Evolutionary conservation across 1,140 invertebrate species (phyloP), one percentile per base, ranked within the genome.

Genomic region (Drosophila pseudoananassae): DNA sequence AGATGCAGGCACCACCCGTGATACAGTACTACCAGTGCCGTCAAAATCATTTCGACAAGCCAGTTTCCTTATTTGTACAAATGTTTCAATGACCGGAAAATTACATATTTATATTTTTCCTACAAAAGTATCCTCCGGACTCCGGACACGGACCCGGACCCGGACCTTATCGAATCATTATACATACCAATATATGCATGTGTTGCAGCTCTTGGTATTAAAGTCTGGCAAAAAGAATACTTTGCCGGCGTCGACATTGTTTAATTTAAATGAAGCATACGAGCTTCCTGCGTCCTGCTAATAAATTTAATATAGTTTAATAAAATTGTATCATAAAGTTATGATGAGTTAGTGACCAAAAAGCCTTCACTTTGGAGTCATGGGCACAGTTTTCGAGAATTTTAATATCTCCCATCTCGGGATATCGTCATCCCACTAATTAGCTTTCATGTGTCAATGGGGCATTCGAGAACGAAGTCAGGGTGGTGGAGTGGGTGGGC

Each of bases 81-180:
- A 54, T 85, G 78, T 81, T 87, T 87, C 81, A 85, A 85, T 85
- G 81, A 75, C 81, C 81, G 81, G 81, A 85, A 85, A 85, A 85
- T 85, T 85, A 85, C 81, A 85, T 77, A 85, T 75, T 84, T 84
- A 79, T 85, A 85, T 85, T 87, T 85, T 73, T 85, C 77, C 77
- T 68, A 78, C 56, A 74, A 55, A 57, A 51, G 63, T 57, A 43
- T 29, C 47, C 70, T 65, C n/a, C 43, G 15, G 17, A 46, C 15
- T 23, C 1, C 17, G 0, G 6, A 2, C 2, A 20, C 2, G 20
- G 20, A 20, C 3, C 14, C 2, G 20, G 20, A 20, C 3, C 14
- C 14, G 15, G 8, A 46, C 50, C 36, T 61, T 66, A 77, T 73
- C 51, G 76, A 66, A 69, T 58, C 73, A 78, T 79, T 79, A 84